Conservation (phyloP, 1,140 invertebrate genomes). For the Psix sp. region DNA sequence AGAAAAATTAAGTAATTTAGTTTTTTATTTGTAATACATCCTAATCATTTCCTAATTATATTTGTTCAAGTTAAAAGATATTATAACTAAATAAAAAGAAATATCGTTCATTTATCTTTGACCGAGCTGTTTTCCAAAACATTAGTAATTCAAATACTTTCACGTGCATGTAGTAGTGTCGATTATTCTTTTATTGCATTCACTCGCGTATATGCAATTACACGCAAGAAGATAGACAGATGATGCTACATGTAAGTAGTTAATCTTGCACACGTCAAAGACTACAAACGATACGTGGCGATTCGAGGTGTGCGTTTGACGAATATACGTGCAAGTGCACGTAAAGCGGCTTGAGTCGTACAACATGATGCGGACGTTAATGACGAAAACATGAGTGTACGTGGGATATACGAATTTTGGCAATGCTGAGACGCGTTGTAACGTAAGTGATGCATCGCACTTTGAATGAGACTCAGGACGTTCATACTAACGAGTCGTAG, state of each 20-base stretch:
- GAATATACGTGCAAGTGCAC: slow-evolving; percentile 42
- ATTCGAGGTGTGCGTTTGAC: slow-evolving; percentile 43
- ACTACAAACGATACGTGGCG: slow-evolving; percentile 63
- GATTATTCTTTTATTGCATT: slow-evolving; percentile 73
- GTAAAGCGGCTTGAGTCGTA: slow-evolving; percentile 12
- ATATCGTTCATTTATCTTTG: too few species aligned
- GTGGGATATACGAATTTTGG: slow-evolving; percentile 43
- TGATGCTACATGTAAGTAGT: slow-evolving; percentile 69
- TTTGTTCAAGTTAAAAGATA: too few species aligned
- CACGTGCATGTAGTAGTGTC: slow-evolving; percentile 56
- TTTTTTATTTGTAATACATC: too few species aligned
- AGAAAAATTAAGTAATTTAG: too few species aligned
- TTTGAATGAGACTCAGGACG: slow-evolving; percentile 42
- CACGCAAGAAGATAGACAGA: slow-evolving; percentile 72
- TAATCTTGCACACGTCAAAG: slow-evolving; percentile 73
- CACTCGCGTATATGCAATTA: slow-evolving; percentile 71
- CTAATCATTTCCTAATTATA: too few species aligned
- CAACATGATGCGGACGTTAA: slow-evolving; percentile 30
- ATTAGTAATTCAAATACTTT: too few species aligned
- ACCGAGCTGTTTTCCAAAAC: too few species aligned
- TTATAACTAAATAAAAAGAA: too few species aligned
- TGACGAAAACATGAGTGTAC: slow-evolving; percentile 43
- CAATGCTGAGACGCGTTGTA: slow-evolving; percentile 26
- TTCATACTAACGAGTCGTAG: slow-evolving; percentile 65
- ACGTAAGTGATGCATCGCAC: slow-evolving; percentile 48